Evolutionary conservation across 2,888 invertebrate species (phyloP), one percentile per base, ranked within the genome.

Genomic region (Itoplectis maculator): DNA sequence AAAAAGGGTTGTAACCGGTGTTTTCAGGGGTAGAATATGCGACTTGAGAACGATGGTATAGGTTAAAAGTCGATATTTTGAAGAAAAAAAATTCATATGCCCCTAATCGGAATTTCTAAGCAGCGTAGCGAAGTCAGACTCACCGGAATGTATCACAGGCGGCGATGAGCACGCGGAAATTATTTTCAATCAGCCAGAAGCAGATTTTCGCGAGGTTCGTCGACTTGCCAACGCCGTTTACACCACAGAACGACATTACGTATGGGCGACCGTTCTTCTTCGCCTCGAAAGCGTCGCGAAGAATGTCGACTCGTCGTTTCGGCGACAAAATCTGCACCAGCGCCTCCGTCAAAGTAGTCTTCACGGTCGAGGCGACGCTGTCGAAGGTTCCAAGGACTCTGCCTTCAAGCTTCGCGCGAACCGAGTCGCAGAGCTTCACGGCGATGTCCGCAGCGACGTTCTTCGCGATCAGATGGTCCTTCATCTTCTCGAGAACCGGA

Each of bases 181-280:
- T 97, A 93, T 99, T 99, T 94, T 99, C 99, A 84, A 99, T 97
- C 88, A 99, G 94, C 99, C 99, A 99, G 94, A 99, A 99, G 89
- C 99, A 98, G 87, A 99, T 99, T 95, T 99, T 99, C 0, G 99
- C 99, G 72, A 99, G 94, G 94, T 99, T 99, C 1, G 99, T 99
- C 0, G 99, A 99, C 91, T 99, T 99, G 72, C 99, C 99, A 0
- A 99, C 99, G 15, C 99, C 99, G 93, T 99, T 99, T 0, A 98
- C 99, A 81, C 99, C 99, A 93, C 99, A 99, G 92, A 99, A 99
- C 0, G 98, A 95, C 94, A 99, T 97, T 8, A 98, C 96, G 92
- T 98, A 99, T 0, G 99, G 99, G n/a, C 96, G 94, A n/a, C 95
- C 95, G 86, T 95, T 95, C 69, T 96, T 95, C 91, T 96, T 96